Conservation (phyloP, 2,888 invertebrate genomes). For the Brassicogethes aeneus region DNA sequence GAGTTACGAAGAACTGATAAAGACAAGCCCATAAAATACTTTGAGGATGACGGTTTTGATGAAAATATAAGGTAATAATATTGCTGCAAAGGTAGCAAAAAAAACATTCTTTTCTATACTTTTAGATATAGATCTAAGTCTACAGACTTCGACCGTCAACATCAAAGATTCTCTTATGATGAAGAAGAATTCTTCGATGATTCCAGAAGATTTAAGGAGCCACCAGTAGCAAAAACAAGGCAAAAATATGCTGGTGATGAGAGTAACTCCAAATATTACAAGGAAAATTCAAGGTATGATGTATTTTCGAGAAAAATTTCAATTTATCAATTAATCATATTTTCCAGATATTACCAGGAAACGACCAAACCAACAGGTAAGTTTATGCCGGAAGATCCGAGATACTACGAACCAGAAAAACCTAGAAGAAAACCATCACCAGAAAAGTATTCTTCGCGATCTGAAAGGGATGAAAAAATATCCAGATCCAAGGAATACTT, state of each 20-base stretch:
- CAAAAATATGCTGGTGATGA: slow-evolving; percentile 21
- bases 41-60: slow-evolving; percentile 34
- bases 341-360: slow-evolving; percentile 7
- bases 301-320: no score
- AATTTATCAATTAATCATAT: no score
- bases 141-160: slow-evolving; percentile 15
- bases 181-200: slow-evolving; percentile 25
- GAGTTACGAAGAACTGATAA: slow-evolving; percentile 18
- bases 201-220: slow-evolving; percentile 19
- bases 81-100: not conserved
- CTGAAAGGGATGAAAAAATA: not conserved
- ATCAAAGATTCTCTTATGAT: slow-evolving; percentile 19
- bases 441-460: not conserved
- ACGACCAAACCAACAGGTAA: slow-evolving; percentile 16
- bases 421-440: slow-evolving; percentile 11
- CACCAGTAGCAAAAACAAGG: slow-evolving; percentile 31
- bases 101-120: not conserved
- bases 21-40: slow-evolving; percentile 25
- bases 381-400: slow-evolving; percentile 19
- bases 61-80: slow-evolving; percentile 27
- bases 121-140: slow-evolving; percentile 17
- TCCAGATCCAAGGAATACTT: slow-evolving; percentile 5
- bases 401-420: slow-evolving; percentile 25
- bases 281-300: slow-evolving; percentile 13
- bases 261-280: slow-evolving; percentile 15